Percentiles rank a stretch among this genome's conserved stretches.
Evolutionary conservation across 2,888 invertebrate genomes (phyloP).

Genomic region (Cantharis nigra): DNA sequence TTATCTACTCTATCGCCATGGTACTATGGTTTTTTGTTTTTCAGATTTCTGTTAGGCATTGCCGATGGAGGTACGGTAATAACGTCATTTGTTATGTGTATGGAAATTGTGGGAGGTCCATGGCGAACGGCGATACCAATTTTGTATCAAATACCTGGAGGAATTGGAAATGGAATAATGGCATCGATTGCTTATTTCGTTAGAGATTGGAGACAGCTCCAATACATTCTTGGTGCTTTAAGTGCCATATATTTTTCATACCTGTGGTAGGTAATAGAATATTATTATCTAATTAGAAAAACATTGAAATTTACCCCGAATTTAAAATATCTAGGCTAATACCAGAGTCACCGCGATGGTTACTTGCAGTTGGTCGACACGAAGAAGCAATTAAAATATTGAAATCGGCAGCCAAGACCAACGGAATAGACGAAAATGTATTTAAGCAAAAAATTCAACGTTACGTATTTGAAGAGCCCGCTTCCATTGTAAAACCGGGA

Average conservation of each 20-base stretch:
- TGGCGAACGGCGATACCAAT: constrained; percentile 65
- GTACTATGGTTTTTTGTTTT: constrained; percentile 60
- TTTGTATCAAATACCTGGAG: constrained; percentile 66
- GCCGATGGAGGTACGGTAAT: constrained; percentile 67
- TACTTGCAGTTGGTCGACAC: constrained; percentile 60
- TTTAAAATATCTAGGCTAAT: constrained; percentile 50
- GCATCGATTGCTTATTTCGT: constrained; percentile 62
- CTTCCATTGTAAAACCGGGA: constrained; percentile 41
- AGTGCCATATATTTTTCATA: constrained; percentile 59
- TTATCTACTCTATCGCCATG: constrained; percentile 59
- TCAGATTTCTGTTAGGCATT: constrained; percentile 63
- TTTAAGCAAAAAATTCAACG: constrained; percentile 36
- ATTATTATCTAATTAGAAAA: background rate
- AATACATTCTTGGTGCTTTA: constrained; percentile 60
- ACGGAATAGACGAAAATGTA: constrained; percentile 38
- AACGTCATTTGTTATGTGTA: constrained; percentile 68
- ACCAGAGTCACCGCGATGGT: constrained; percentile 68
- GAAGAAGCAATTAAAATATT: constrained; percentile 58
- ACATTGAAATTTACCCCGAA: background rate
- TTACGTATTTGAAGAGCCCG: constrained; percentile 43
- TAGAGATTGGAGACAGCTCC: constrained; percentile 66
- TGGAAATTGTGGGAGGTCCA: constrained; percentile 66
- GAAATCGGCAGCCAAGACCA: constrained; percentile 47
- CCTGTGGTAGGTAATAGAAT: constrained; percentile 55
- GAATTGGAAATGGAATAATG: constrained; percentile 63